Evolutionary conservation across 2,113 vertebrate genomes (phyloP).

Genomic region (Myotis yumanensis): DNA sequence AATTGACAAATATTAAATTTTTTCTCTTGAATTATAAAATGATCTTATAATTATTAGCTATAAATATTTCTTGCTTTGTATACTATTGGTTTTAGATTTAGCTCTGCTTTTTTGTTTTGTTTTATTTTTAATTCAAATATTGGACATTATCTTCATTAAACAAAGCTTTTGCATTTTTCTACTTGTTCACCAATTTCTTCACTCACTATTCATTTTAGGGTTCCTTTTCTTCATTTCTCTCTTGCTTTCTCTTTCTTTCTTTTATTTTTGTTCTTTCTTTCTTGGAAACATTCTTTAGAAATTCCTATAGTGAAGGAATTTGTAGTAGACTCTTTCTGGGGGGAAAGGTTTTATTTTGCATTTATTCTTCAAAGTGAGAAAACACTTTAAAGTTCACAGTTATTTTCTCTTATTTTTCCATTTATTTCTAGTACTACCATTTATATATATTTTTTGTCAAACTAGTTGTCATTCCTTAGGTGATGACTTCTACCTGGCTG

Average conservation of each 20-base stretch:
- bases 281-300: not conserved
- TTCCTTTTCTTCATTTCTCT: not conserved
- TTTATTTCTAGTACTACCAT: not conserved
- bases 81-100: not conserved
- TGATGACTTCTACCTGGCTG: not conserved
- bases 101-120: not conserved
- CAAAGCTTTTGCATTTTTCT: not conserved
- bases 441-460: not conserved
- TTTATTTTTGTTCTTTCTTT: not conserved
- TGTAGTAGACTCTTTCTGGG: not conserved
- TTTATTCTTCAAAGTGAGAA: not conserved
- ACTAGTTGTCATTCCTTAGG: not conserved
- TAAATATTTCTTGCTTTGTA: not conserved
- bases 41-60: not conserved
- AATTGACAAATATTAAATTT: not conserved
- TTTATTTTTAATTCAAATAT: not conserved
- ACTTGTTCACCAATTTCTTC: not conserved
- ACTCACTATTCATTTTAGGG: not conserved
- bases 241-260: not conserved
- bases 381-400: not conserved
- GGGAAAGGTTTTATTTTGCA: not conserved
- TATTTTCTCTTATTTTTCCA: not conserved
- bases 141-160: conserved; percentile 16
- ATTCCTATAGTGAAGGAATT: not conserved
- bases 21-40: not conserved